Percentiles rank a stretch among this genome's conserved stretches.
These are phyloP conservation scores for Paradoxurus hermaphroditus DNA, from an alignment of 2,113 vertebrate genomes.

Conservation along the genomic window DNA sequence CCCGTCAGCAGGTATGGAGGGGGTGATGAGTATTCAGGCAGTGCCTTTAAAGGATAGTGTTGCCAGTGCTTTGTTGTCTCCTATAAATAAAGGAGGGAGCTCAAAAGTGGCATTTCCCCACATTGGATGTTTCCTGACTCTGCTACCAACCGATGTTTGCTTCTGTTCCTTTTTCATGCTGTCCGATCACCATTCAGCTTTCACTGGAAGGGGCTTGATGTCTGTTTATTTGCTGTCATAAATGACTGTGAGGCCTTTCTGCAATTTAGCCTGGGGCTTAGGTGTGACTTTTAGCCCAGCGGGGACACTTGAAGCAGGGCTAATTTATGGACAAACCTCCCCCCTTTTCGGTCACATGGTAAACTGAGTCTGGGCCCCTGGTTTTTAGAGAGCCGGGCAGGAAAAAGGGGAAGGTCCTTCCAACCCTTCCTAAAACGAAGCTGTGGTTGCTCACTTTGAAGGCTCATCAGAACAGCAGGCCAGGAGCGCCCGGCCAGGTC, in stretches of 20 bases:
- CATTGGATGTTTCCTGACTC: neutral
- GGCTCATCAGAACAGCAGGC: neutral
- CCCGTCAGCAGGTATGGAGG: neutral
- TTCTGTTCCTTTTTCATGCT: neutral
- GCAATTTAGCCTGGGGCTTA: neutral
- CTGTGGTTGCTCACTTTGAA: neutral
- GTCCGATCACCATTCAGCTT: accelerated
- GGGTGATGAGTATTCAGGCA: neutral
- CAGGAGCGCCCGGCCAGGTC: neutral
- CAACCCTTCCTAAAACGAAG: neutral
- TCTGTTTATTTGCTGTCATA: neutral
- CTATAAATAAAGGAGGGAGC: neutral
- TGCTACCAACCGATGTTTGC: neutral
- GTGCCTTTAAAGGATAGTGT: neutral
- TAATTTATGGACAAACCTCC: neutral
- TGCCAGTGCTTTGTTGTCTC: neutral
- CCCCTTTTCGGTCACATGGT: neutral
- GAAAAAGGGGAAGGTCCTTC: neutral
- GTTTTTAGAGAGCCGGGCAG: neutral
- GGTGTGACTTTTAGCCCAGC: neutral
- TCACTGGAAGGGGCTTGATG: neutral
- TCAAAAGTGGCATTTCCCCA: neutral
- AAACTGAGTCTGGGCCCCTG: neutral
- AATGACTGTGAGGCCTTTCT: neutral
- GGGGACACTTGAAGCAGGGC: neutral